phyloP scores from a whole-genome alignment of 2,888 invertebrate species.

The Dicranocentrus wangi region DNA sequence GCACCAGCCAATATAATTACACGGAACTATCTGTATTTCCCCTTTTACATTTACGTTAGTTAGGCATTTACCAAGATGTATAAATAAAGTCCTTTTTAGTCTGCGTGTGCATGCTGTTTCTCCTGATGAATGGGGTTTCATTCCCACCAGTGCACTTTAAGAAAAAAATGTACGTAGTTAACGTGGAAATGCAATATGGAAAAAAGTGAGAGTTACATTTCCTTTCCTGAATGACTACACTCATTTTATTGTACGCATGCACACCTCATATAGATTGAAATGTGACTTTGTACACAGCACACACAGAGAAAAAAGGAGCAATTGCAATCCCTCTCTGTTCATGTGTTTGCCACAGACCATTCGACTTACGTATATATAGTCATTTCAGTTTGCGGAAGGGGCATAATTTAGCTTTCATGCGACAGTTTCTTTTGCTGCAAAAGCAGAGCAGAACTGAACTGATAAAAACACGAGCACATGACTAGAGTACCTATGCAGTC shows the following conservation, averaged over 20 bases:
- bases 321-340: not conserved
- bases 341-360: not conserved
- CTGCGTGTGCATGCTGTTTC: slow-evolving; percentile 34
- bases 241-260: slow-evolving; percentile 50
- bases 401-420: slow-evolving; percentile 51
- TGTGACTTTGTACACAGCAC: not conserved
- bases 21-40: slow-evolving; percentile 21
- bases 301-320: slow-evolving; percentile 10
- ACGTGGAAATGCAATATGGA: slow-evolving; percentile 61
- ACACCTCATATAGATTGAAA: not conserved
- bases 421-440: slow-evolving; percentile 53
- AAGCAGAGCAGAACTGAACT: slow-evolving; percentile 40
- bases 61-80: slow-evolving; percentile 29
- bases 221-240: slow-evolving; percentile 50
- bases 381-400: slow-evolving; percentile 41
- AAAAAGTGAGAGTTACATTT: slow-evolving; percentile 63
- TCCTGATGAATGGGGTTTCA: slow-evolving; percentile 15
- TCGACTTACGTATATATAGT: not conserved
- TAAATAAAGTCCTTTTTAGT: slow-evolving; percentile 24
- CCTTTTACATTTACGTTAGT: slow-evolving; percentile 13
- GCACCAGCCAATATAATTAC: not conserved
- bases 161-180: slow-evolving; percentile 8
- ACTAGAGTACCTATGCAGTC: not conserved
- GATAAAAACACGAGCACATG: slow-evolving; percentile 23
- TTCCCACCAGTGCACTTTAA: slow-evolving; percentile 31